phyloP scores from a whole-genome alignment of 2,797 vertebrate genomes.

The Rhynchonycteris naso region DNA sequence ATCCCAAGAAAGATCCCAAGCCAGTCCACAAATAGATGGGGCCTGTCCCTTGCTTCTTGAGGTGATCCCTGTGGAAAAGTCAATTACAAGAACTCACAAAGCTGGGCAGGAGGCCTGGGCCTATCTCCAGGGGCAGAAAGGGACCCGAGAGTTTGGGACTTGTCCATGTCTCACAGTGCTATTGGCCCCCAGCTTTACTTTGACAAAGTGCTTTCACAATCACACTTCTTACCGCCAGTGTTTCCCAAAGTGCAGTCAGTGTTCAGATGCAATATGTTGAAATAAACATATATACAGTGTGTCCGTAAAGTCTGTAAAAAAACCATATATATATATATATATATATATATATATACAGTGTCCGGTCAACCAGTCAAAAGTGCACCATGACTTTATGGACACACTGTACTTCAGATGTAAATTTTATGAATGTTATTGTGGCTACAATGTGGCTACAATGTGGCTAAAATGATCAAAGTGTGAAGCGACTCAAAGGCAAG shows the following conservation, averaged over 20 bases:
- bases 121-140: neutral
- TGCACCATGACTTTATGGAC: no score
- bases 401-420: conserved; percentile 3
- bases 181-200: neutral
- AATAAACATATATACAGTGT: no score
- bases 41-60: conserved; percentile 17
- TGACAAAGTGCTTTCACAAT: neutral
- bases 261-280: no score
- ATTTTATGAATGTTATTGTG: neutral
- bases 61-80: neutral
- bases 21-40: neutral
- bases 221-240: neutral
- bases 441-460: neutral
- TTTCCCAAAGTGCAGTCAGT: neutral
- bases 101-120: neutral
- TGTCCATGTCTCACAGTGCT: neutral
- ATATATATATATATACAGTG: no score
- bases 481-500: neutral
- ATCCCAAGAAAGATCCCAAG: neutral
- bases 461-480: neutral
- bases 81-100: neutral
- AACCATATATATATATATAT: no score
- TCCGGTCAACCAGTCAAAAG: no score
- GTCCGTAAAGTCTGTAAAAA: no score
- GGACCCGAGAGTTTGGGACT: neutral